Conservation (phyloP, 2,113 vertebrate species). For the Leptocoma aspasia region DNA sequence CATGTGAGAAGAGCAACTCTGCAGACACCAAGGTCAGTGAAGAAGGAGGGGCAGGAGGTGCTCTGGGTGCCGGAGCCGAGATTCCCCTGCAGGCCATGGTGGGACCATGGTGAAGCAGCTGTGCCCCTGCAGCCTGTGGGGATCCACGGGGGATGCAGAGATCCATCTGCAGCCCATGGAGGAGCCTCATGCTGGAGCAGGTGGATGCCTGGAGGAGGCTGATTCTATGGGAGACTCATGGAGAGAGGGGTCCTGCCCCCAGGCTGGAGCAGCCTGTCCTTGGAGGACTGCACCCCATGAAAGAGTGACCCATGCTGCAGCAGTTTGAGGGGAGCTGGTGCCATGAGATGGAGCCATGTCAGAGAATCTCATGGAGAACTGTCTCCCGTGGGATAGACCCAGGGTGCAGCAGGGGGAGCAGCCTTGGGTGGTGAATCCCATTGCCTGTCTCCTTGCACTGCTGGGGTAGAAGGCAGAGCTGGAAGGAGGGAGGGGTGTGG, state of each 20-base stretch:
- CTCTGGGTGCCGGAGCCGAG: fast-evolving
- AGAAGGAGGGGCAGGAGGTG: background rate
- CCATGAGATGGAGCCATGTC: fast-evolving
- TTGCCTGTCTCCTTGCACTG: background rate
- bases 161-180: background rate
- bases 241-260: background rate
- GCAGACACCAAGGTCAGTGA: background rate
- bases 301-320: background rate
- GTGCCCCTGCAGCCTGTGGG: background rate
- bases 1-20: background rate
- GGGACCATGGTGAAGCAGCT: background rate
- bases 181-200: too few relatives aligned
- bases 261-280: background rate
- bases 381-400: background rate
- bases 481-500: background rate
- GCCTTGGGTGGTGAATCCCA: background rate
- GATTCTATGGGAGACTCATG: fast-evolving
- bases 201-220: background rate
- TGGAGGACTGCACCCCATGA: background rate
- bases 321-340: background rate
- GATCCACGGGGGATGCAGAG: background rate
- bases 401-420: background rate
- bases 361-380: background rate
- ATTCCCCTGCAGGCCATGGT: fast-evolving
- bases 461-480: background rate